phyloP scores from a whole-genome alignment of 1,140 invertebrate species.

The Drosophila micromelanica region DNA sequence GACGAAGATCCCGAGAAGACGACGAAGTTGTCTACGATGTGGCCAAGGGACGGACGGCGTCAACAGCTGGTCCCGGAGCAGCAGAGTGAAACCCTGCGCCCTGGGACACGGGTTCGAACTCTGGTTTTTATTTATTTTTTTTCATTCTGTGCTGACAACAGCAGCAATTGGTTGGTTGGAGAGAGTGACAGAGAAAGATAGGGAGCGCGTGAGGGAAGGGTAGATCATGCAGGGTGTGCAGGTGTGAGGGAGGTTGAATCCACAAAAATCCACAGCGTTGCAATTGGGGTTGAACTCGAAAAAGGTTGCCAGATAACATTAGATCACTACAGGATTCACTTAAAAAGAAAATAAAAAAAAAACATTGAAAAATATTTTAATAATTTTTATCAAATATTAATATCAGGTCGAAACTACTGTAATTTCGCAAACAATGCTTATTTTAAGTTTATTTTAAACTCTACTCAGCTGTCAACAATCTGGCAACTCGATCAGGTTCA shows the following conservation, averaged over 20 bases:
- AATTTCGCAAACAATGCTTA: too few species aligned
- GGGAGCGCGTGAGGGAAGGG: neutral
- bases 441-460: too few species aligned
- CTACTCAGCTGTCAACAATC: neutral
- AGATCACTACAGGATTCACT: too few species aligned
- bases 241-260: conserved; percentile 9
- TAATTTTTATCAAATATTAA: too few species aligned
- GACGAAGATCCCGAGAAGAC: conserved; percentile 40
- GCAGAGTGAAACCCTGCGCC: conserved; percentile 1
- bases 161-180: conserved; percentile 10
- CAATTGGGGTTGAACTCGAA: conserved; percentile 6
- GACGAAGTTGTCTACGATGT: conserved; percentile 6
- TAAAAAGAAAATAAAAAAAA: too few species aligned
- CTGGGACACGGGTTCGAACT: neutral
- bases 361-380: too few species aligned
- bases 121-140: neutral
- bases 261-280: neutral
- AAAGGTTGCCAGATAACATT: neutral
- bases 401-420: too few species aligned
- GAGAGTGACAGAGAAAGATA: neutral
- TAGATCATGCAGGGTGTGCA: conserved; percentile 6
- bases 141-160: neutral
- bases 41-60: conserved; percentile 7
- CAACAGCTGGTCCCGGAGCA: conserved; percentile 26
- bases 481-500: neutral